Conservation (phyloP, 2,797 vertebrate genomes). For the Danio albolineatus region DNA sequence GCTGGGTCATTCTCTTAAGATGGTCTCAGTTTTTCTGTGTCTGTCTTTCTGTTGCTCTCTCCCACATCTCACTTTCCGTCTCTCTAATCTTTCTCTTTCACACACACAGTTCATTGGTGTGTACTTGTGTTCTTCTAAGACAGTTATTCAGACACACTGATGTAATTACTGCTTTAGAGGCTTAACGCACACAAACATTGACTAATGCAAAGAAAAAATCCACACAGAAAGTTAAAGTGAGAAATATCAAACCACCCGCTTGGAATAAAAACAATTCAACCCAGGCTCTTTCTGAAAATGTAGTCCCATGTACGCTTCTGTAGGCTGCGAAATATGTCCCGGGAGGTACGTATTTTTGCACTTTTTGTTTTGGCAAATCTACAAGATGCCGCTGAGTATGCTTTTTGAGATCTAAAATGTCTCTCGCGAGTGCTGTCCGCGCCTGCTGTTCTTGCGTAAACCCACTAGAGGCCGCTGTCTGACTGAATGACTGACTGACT, state of each 20-base stretch:
- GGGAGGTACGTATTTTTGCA: too few species aligned
- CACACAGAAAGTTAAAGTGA: not conserved
- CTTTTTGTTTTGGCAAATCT: too few species aligned
- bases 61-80: constrained; percentile 9
- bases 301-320: too few species aligned
- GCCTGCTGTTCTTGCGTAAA: too few species aligned
- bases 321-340: too few species aligned
- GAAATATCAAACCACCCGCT: not conserved
- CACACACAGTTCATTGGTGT: constrained; percentile 8
- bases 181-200: not conserved
- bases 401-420: too few species aligned
- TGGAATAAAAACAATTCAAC: too few species aligned
- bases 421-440: too few species aligned
- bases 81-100: not conserved
- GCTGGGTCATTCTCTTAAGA: constrained; percentile 21
- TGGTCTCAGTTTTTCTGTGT: constrained; percentile 4
- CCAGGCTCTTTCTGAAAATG: too few species aligned
- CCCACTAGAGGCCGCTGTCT: too few species aligned
- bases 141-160: not conserved
- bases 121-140: not conserved
- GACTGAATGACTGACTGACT: too few species aligned
- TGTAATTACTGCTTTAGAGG: not conserved
- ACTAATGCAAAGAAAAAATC: not conserved
- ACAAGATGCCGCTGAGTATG: too few species aligned
- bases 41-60: not conserved